A percentile compares a stretch with the other conserved stretches of the same genome.
Conservation (phyloP, 2,113 vertebrate species). For the Mastomys natalensis region DNA sequence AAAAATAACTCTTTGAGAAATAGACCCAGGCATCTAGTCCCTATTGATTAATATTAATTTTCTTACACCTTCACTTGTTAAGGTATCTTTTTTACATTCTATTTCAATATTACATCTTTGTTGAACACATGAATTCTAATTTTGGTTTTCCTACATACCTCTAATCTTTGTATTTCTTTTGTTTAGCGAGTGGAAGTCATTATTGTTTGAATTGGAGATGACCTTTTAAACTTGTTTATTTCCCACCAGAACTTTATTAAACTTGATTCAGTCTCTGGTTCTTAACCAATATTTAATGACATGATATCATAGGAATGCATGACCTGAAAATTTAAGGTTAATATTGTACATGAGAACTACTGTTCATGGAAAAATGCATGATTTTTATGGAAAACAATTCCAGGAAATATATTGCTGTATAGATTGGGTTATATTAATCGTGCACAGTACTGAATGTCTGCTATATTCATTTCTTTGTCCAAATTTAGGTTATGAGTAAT, state of each 20-base stretch:
- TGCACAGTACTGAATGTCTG: slow-evolving; percentile 77
- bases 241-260: neutral
- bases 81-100: neutral
- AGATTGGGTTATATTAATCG: slow-evolving; percentile 80
- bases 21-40: neutral
- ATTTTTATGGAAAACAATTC: slow-evolving; percentile 81
- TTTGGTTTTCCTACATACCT: neutral
- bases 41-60: slow-evolving; percentile 15
- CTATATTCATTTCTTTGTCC: slow-evolving; percentile 74
- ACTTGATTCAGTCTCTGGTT: slow-evolving; percentile 54
- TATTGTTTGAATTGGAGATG: neutral
- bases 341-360: slow-evolving; percentile 75
- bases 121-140: neutral
- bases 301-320: slow-evolving; percentile 70
- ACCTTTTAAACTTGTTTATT: neutral
- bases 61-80: neutral
- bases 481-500: slow-evolving; percentile 83
- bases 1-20: neutral
- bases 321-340: slow-evolving; percentile 72
- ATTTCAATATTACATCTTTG: neutral
- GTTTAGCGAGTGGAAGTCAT: neutral
- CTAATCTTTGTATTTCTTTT: neutral
- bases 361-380: slow-evolving; percentile 72
- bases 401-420: slow-evolving; percentile 83
- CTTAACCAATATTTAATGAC: slow-evolving; percentile 52